Conservation (phyloP, 2,113 vertebrate species). For the Vidua chalybeata region DNA sequence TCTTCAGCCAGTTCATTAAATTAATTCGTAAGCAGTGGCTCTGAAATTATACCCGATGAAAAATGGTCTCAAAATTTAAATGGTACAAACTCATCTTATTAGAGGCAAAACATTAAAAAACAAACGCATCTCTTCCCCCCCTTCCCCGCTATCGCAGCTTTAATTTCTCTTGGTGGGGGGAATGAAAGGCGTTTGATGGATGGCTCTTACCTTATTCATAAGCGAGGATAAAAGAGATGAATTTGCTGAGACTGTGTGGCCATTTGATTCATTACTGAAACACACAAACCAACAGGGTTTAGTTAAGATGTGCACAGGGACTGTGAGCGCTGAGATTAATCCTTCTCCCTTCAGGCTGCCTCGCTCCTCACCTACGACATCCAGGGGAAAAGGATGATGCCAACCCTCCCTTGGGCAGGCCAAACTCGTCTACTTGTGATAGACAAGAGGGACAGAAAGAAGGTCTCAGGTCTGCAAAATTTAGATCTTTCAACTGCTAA, state of each 20-base stretch:
- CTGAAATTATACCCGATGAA: conserved; percentile 97
- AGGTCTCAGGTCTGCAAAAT: not conserved
- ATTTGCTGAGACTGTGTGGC: conserved; percentile 94
- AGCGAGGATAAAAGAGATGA: conserved; percentile 99
- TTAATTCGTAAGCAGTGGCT: conserved; percentile 98
- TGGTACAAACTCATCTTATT: conserved; percentile 99
- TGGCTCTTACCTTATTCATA: conserved; percentile 99
- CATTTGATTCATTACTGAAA: conserved; percentile 99
- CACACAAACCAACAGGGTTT: conserved; percentile 93
- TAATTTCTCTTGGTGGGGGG: conserved; percentile 91
- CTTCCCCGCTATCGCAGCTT: conserved; percentile 71
- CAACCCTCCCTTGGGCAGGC: not conserved
- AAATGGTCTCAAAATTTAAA: conserved; percentile 99
- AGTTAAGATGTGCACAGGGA: conserved; percentile 86
- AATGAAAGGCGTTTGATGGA: conserved; percentile 93
- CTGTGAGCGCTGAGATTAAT: conserved; percentile 83
- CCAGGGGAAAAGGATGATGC: not conserved
- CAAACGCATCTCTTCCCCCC: conserved; percentile 87
- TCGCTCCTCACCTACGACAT: conserved; percentile 18
- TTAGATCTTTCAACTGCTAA: not conserved
- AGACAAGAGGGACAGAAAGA: not conserved
- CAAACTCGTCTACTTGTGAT: not conserved
- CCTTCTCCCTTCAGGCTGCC: conserved; percentile 62
- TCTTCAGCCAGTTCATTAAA: conserved; percentile 99
- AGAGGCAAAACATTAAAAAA: conserved; percentile 99